These are phyloP conservation scores for Streptopelia turtur DNA, from an alignment of 2,797 vertebrate species.

Conservation along the genomic window DNA sequence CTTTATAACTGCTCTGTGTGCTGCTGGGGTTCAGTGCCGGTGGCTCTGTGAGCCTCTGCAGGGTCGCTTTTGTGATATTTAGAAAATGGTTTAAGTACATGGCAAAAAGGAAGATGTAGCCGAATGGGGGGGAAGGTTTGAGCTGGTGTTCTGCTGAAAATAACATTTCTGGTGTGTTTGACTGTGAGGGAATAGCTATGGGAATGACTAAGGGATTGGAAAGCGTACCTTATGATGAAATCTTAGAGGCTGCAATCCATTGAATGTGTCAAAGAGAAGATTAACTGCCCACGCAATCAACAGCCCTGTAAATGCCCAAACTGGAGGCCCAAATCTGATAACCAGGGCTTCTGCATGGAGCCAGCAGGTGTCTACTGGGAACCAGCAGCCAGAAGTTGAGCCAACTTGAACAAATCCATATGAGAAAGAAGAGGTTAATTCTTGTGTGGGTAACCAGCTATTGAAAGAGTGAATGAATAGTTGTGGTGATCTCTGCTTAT, in stretches of 20 bases:
- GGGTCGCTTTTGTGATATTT: background rate
- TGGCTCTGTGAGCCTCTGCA: background rate
- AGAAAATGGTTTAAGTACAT: background rate
- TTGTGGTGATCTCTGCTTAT: background rate
- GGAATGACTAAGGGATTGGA: background rate
- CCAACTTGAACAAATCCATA: background rate
- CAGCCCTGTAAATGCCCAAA: background rate
- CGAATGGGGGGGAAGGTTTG: background rate
- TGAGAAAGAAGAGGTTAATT: background rate
- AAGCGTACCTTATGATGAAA: background rate
- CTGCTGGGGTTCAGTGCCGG: background rate
- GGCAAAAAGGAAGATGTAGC: background rate
- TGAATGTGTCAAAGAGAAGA: background rate
- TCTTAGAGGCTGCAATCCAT: rapidly evolving
- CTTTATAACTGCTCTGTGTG: background rate
- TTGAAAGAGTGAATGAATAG: background rate
- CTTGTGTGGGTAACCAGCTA: background rate
- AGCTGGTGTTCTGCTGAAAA: rapidly evolving
- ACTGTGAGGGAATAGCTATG: background rate
- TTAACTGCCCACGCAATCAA: background rate
- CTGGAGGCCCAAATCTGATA: background rate
- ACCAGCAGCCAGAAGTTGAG: background rate
- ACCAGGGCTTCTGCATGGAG: rapidly evolving
- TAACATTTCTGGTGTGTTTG: background rate
- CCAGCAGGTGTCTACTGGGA: background rate